A percentile compares a stretch with the other conserved stretches of the same genome.
These are phyloP conservation scores for Orientallactaga bullata DNA, from an alignment of 2,113 vertebrate genomes.

Conservation along the genomic window DNA sequence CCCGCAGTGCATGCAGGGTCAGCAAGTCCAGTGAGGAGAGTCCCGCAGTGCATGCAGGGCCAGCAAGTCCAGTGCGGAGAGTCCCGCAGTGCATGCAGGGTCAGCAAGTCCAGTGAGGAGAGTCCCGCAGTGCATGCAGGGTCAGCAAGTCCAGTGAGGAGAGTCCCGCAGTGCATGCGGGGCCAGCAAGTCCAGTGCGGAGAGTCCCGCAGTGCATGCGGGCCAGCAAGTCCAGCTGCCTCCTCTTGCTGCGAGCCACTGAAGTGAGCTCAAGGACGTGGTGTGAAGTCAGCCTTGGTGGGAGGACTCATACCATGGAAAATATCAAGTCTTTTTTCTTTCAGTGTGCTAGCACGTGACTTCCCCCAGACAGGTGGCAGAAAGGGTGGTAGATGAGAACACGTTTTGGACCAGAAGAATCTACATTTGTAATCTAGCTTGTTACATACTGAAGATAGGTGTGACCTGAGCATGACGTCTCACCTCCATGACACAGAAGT, in stretches of 20 bases:
- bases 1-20: too few relatives aligned
- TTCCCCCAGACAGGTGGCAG: neutral
- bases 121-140: too few relatives aligned
- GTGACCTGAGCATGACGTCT: rapidly evolving
- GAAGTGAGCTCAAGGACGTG: neutral
- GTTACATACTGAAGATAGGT: rapidly evolving
- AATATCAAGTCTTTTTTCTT: neutral
- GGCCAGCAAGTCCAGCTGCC: neutral
- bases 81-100: too few relatives aligned
- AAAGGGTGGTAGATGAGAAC: neutral
- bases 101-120: too few relatives aligned
- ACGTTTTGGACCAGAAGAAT: neutral
- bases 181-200: too few relatives aligned
- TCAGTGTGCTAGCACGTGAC: neutral
- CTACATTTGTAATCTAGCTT: neutral
- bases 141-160: too few relatives aligned
- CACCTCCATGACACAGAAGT: neutral
- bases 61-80: too few relatives aligned
- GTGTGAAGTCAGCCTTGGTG: neutral
- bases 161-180: too few relatives aligned
- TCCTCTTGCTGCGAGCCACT: neutral
- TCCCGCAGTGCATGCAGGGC: too few relatives aligned
- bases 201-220: too few relatives aligned
- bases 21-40: too few relatives aligned
- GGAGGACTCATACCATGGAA: neutral